Evolutionary conservation across 2,888 invertebrate genomes (phyloP).

Genomic region (Leptinotarsa haldemani): DNA sequence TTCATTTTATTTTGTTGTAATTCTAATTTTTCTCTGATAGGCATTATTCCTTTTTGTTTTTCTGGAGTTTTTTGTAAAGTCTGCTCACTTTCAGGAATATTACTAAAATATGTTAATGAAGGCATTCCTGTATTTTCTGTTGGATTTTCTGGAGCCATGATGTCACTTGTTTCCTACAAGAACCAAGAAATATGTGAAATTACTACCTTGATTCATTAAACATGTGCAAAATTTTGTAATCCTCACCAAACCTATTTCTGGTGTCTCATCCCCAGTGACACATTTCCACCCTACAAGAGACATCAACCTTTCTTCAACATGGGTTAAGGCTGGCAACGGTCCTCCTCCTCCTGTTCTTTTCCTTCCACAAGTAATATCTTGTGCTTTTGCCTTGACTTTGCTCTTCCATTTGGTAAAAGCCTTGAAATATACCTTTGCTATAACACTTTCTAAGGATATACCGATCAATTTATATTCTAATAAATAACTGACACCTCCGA

Average conservation of each 20-base stretch:
- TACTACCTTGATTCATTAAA: neutral
- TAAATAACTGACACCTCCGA: too few species aligned
- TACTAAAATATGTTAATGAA: neutral
- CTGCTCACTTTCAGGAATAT: neutral
- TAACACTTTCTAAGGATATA: too few species aligned
- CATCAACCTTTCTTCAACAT: neutral
- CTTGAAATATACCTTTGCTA: neutral
- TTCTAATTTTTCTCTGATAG: neutral
- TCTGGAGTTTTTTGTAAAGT: neutral
- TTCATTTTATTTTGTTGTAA: neutral
- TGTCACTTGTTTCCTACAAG: neutral
- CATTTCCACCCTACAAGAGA: neutral
- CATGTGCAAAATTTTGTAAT: neutral
- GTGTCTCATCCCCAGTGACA: neutral
- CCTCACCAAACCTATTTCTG: neutral
- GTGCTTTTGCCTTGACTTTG: neutral
- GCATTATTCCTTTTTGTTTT: neutral
- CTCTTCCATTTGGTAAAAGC: neutral
- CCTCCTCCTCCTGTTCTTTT: neutral
- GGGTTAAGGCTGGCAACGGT: neutral
- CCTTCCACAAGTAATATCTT: neutral
- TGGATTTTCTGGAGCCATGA: neutral
- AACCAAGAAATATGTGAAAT: neutral
- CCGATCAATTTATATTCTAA: too few species aligned
- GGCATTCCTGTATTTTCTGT: neutral